Base-by-base conservation (phyloP, 1,140 invertebrate species). In the Drosophila auraria region DNA sequence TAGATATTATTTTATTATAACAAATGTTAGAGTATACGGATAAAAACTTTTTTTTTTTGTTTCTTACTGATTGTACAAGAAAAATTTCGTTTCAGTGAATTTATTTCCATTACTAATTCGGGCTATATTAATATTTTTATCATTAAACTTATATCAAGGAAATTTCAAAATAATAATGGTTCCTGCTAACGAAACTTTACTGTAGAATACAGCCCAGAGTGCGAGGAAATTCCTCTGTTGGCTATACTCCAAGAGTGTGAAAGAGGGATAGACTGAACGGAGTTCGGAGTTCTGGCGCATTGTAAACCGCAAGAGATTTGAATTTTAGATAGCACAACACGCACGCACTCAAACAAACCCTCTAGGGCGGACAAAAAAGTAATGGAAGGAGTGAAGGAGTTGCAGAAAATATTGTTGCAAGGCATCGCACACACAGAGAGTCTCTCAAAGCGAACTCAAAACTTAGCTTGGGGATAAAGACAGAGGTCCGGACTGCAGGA, bases 271-370 rank as follows among this genome's bases (percentile, higher is more conserved):
- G 54, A 33, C 40, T 30, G 40, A 53, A 51, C 9, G 38, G 20
- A 61, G 70, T 59, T 44, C 38, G 8, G 54, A 60, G 68, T 72
- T 72, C 63, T 78, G 75, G 64, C 72, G 82, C 76, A 61, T 59
- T 86, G 79, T 76, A 75, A 87, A 70, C 82, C 82, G 63, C 83
- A 87, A 78, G 80, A 87, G 83, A 87, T 87, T 87, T 87, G 83
- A 87, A 87, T 87, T 87, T 87, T 70, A 87, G 83, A 87, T 87
- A 87, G 49, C 61, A 49, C 27, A 65, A 82, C 58, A 80, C 76
- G 66, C 60, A 54, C 63, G 51, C 59, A 56, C 61, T 33, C 78
- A 64, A 45, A 80, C 17, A 49, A 57, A 66, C n/a, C 40, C 36
- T 33, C 5, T 49, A 12, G 53, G 59, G 63, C 54, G 40, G 42